Evolutionary conservation across 2,888 invertebrate genomes (phyloP).

Genomic region (Trachelus troglodyta): DNA sequence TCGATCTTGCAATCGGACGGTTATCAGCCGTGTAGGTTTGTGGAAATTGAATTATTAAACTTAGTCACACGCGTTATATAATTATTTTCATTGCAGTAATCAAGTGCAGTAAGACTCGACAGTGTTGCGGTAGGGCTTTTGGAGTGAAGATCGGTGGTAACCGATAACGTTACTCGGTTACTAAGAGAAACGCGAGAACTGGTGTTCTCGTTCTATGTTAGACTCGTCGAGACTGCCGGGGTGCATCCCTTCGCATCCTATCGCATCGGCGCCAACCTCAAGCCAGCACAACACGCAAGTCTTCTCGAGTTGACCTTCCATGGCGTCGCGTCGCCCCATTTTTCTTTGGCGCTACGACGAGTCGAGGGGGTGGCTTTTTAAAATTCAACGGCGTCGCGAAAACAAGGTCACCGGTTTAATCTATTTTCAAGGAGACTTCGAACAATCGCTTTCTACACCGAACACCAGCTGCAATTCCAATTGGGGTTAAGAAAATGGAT

Average conservation of each 20-base stretch:
- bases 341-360: background rate
- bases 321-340: background rate
- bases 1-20: background rate
- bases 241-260: conserved; percentile 41
- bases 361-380: background rate
- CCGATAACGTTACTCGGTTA: conserved; percentile 5
- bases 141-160: background rate
- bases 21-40: background rate
- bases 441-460: background rate
- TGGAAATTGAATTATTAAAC: background rate
- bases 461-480: background rate
- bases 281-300: conserved; percentile 30
- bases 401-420: background rate
- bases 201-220: conserved; percentile 28
- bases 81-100: background rate
- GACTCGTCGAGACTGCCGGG: conserved; percentile 40
- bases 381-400: background rate
- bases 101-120: background rate
- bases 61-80: background rate
- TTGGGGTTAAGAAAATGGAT: background rate
- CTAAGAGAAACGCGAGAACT: conserved; percentile 17
- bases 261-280: conserved; percentile 40
- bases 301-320: conserved; percentile 31
- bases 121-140: conserved; percentile 1
- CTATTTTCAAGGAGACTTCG: background rate